Percentiles rank a stretch among this genome's conserved stretches.
These are phyloP conservation scores for Aphyosemion australe DNA, from an alignment of 2,113 vertebrate genomes.

Conservation along the genomic window DNA sequence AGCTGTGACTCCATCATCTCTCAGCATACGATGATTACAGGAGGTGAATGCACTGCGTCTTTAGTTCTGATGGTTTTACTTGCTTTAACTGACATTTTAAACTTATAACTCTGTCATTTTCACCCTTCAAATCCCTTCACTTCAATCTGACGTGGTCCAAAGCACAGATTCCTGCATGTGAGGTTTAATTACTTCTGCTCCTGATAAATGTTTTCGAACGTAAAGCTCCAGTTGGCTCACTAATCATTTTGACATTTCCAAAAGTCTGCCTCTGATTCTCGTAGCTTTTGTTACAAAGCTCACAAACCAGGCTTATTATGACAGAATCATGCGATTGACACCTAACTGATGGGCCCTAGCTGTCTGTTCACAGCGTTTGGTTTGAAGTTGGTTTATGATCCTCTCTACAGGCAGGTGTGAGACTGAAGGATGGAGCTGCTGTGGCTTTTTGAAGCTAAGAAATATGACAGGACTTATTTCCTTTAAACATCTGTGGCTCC, in stretches of 20 bases:
- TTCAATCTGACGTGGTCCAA: neutral
- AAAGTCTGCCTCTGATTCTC: slow-evolving; percentile 13
- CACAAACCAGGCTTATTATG: slow-evolving; percentile 37
- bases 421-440: slow-evolving; percentile 6
- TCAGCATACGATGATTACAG: too few relatives aligned
- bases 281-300: slow-evolving; percentile 7
- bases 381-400: slow-evolving; percentile 15
- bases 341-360: slow-evolving; percentile 17
- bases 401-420: slow-evolving; percentile 25
- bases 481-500: slow-evolving; percentile 39
- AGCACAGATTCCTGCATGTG: neutral
- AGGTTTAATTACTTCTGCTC: slow-evolving; percentile 11
- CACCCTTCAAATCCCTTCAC: too few relatives aligned
- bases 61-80: too few relatives aligned
- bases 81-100: too few relatives aligned
- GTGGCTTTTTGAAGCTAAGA: slow-evolving; percentile 38
- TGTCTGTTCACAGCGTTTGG: slow-evolving; percentile 14
- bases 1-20: too few relatives aligned
- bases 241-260: slow-evolving; percentile 33
- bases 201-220: slow-evolving; percentile 7
- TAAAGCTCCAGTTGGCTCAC: slow-evolving; percentile 24
- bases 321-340: slow-evolving; percentile 42
- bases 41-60: too few relatives aligned
- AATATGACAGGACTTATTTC: slow-evolving; percentile 35
- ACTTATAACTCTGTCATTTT: too few relatives aligned